phyloP scores from a whole-genome alignment of 2,113 vertebrate species.

The Anolis carolinensis region DNA sequence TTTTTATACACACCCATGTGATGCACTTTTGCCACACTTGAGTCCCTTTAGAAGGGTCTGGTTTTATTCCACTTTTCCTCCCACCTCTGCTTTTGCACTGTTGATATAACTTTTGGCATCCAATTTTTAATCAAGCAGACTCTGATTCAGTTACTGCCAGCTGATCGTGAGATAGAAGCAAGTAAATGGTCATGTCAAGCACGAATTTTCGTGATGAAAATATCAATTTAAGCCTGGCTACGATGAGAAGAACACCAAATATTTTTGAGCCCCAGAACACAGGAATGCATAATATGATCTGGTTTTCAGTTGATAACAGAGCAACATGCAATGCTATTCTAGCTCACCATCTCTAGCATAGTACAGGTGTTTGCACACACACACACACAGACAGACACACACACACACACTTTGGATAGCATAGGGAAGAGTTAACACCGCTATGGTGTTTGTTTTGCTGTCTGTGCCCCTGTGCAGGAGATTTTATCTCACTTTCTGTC shows the following conservation, averaged over 20 bases:
- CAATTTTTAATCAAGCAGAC: slow-evolving; percentile 57
- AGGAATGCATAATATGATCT: slow-evolving; percentile 24
- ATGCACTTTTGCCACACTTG: background rate
- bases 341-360: background rate
- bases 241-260: slow-evolving; percentile 55
- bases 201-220: slow-evolving; percentile 65
- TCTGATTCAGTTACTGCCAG: slow-evolving; percentile 55
- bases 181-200: slow-evolving; percentile 46
- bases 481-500: no score
- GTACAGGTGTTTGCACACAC: background rate
- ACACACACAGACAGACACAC: no score
- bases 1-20: slow-evolving; percentile 10
- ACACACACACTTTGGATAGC: no score
- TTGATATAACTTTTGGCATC: slow-evolving; percentile 40
- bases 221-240: slow-evolving; percentile 59
- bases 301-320: background rate
- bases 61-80: background rate
- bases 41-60: slow-evolving; percentile 37
- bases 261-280: slow-evolving; percentile 49
- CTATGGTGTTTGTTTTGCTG: no score
- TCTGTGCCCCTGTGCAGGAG: no score
- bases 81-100: slow-evolving; percentile 36
- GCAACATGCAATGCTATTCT: background rate
- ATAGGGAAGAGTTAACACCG: no score
- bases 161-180: slow-evolving; percentile 58